phyloP scores from a whole-genome alignment of 2,797 vertebrate genomes.

The Notamacropus eugenii region DNA sequence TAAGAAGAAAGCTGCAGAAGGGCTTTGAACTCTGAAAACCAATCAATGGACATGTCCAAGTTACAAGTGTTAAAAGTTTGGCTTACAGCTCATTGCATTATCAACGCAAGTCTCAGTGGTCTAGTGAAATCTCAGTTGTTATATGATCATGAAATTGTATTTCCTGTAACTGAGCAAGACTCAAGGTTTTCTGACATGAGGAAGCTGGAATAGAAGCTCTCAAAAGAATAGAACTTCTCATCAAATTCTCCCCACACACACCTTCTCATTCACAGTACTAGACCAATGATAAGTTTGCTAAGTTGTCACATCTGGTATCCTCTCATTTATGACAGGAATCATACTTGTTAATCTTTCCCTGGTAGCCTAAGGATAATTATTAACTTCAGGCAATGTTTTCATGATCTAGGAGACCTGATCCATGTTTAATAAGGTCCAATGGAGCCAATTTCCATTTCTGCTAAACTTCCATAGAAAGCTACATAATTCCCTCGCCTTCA shows the following conservation, averaged over 20 bases:
- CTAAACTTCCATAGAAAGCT: conserved; percentile 70
- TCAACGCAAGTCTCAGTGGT: background rate
- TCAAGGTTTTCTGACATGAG: background rate
- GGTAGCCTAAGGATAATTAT: conserved; percentile 15
- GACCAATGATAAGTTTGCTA: background rate
- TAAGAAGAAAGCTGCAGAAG: background rate
- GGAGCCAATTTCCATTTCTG: conserved; percentile 76
- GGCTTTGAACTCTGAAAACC: background rate
- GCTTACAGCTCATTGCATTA: background rate
- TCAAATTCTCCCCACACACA: background rate
- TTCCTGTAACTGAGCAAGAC: background rate
- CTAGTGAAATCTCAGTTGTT: background rate
- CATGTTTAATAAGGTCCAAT: conserved; percentile 73
- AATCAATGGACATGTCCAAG: background rate
- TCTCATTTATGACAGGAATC: conserved; percentile 33
- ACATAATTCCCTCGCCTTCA: conserved; percentile 65
- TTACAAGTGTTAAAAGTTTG: background rate
- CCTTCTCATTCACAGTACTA: background rate
- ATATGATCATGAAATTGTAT: background rate
- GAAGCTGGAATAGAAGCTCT: background rate
- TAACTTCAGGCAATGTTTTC: conserved; percentile 71
- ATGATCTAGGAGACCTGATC: conserved; percentile 35
- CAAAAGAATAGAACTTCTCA: background rate
- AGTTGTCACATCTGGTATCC: conserved; percentile 15
- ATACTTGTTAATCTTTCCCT: conserved; percentile 39